Evolutionary conservation across 2,888 invertebrate genomes (phyloP), one percentile per base, ranked within the genome.

Genomic region (Girardia tigrina): DNA sequence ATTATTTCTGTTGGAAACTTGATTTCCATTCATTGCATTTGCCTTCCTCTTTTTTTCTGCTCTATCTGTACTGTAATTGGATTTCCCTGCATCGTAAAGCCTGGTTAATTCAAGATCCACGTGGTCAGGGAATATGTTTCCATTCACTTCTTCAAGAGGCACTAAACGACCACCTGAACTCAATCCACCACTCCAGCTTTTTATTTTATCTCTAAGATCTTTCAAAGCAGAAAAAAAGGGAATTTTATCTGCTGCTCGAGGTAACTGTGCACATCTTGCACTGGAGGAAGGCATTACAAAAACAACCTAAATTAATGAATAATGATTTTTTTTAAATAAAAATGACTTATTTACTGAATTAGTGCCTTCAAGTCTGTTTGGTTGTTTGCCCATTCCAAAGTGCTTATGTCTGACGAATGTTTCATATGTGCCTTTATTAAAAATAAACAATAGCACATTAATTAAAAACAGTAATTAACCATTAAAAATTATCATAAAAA

Each of bases 171-270:
- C 56, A 20, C 56, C 56, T n/a, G 56, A 56, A 56, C 56, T 56
- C n/a, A 56, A 56, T 2, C 56, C 56, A 12, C 56, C 56, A 16
- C 56, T 56, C 56, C 56, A 56, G 23, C 94, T 94, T 85, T 91
- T 91, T 76, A 94, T 87, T 86, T 91, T 92, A 86, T 95, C 95
- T 75, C 94, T 89, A 86, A 94, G 91, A 86, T 93, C 93, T 85
- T 92, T 94, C 72, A 95, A 88, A 75, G 94, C 94, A 77, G 91
- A 89, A 86, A 94, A 97, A 87, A 94, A 97, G 79, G 95, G 95
- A 77, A 97, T 92, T 87, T 97, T 97, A 87, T 97, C 95, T 0
- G 92, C 91, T 26, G 94, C 94, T 80, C 94, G 88, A n/a, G 95
- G 95, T 80, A 95, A 87, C 85, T 95, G 94, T 42, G 95, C 93